Conservation (phyloP, 2,888 invertebrate species). For the Rhamnusium bicolor region DNA sequence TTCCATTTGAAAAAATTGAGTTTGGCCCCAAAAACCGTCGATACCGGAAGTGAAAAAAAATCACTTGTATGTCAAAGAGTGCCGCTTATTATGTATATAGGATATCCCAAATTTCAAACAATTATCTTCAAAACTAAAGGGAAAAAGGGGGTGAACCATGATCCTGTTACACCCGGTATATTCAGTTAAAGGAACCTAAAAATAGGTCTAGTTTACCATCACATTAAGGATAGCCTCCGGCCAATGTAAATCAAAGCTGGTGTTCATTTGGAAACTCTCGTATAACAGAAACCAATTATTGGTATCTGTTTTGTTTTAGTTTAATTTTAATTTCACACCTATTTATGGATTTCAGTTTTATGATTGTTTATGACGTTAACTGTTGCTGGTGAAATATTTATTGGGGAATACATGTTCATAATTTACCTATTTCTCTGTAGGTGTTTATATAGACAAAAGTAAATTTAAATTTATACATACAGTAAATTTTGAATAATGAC, state of each 20-base stretch:
- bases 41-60: too few relatives aligned
- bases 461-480: slow-evolving; percentile 6
- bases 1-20: too few relatives aligned
- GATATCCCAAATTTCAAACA: too few relatives aligned
- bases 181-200: background rate
- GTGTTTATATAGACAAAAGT: slow-evolving; percentile 11
- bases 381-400: slow-evolving; percentile 32
- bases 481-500: slow-evolving; percentile 2
- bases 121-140: too few relatives aligned
- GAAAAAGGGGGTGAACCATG: too few relatives aligned
- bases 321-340: slow-evolving; percentile 41
- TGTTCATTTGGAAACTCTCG: slow-evolving; percentile 22
- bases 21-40: too few relatives aligned
- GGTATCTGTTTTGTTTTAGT: slow-evolving; percentile 26
- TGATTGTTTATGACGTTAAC: slow-evolving; percentile 27
- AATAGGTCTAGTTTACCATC: slow-evolving; percentile 4
- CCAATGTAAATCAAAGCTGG: background rate
- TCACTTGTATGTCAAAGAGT: too few relatives aligned
- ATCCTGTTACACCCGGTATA: too few relatives aligned
- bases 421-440: slow-evolving; percentile 7
- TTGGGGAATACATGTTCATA: background rate
- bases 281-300: slow-evolving; percentile 36
- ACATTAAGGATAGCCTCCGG: background rate
- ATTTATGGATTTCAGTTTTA: slow-evolving; percentile 34
- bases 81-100: too few relatives aligned